Percentiles rank a stretch among this genome's conserved stretches.
Evolutionary conservation across 1,140 invertebrate species (phyloP).

Genomic region (Mercenaria mercenaria): DNA sequence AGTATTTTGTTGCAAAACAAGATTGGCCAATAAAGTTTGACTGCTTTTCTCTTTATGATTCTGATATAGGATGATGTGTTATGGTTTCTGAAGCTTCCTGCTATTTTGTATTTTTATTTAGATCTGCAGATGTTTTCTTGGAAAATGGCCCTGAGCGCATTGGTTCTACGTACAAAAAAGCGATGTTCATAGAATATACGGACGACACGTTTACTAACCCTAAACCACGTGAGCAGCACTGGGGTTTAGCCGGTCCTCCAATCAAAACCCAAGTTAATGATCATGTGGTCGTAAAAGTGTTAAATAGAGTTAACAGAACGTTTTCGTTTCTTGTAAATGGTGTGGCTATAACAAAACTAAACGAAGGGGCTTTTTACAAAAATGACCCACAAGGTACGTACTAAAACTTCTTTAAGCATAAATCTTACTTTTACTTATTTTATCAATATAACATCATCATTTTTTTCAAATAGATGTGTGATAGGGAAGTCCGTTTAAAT

Average conservation of each 20-base stretch:
- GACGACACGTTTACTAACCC: conserved; percentile 67
- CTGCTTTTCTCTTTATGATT: too few species aligned
- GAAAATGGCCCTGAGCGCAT: conserved; percentile 62
- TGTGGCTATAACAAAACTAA: conserved; percentile 63
- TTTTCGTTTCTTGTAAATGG: conserved; percentile 79
- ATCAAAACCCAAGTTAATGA: conserved; percentile 79
- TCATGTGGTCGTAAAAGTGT: conserved; percentile 74
- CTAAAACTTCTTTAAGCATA: neutral
- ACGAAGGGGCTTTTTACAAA: conserved; percentile 75
- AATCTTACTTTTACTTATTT: neutral
- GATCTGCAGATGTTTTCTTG: neutral
- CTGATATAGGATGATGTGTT: too few species aligned
- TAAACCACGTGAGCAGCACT: conserved; percentile 62
- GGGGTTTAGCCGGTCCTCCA: conserved; percentile 79
- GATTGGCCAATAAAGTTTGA: too few species aligned
- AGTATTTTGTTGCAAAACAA: too few species aligned
- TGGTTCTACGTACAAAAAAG: conserved; percentile 78
- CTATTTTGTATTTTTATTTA: too few species aligned
- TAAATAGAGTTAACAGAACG: conserved; percentile 72
- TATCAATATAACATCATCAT: neutral
- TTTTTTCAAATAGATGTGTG: neutral
- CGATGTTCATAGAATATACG: conserved; percentile 75
- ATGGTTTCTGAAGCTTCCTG: too few species aligned
- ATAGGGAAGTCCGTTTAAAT: too few species aligned
- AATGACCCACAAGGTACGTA: neutral